A percentile compares a stretch with the other conserved stretches of the same genome.
Conservation (phyloP, 2,113 vertebrate species). For the Ctenomys sociabilis region DNA sequence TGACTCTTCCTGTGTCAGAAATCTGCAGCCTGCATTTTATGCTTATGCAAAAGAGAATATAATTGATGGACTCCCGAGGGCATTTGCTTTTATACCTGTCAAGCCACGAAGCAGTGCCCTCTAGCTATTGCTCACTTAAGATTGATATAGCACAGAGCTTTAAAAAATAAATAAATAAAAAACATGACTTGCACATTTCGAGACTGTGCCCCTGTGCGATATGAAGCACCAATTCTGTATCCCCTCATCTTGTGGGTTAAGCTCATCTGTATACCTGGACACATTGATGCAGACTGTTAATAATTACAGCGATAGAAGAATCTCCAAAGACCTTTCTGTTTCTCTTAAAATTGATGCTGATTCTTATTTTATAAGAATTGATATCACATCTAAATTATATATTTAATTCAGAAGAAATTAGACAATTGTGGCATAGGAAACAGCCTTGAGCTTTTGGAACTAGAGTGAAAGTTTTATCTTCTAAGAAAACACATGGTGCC, state of each 20-base stretch:
- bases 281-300: background rate
- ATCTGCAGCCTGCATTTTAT: background rate
- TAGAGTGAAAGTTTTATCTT: background rate
- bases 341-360: background rate
- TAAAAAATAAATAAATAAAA: background rate
- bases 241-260: background rate
- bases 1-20: background rate
- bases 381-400: background rate
- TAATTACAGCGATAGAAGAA: background rate
- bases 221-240: background rate
- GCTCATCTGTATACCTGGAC: background rate
- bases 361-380: background rate
- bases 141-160: background rate
- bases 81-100: slow-evolving; percentile 10
- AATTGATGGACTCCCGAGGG: background rate
- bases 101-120: background rate
- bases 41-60: background rate
- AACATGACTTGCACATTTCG: background rate
- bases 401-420: background rate
- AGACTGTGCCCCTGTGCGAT: background rate
- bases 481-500: background rate
- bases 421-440: background rate
- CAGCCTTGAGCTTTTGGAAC: background rate
- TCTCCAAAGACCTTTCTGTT: background rate
- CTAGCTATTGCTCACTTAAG: background rate